phyloP scores from a whole-genome alignment of 2,888 invertebrate genomes.

The Cartodere bifasciata region DNA sequence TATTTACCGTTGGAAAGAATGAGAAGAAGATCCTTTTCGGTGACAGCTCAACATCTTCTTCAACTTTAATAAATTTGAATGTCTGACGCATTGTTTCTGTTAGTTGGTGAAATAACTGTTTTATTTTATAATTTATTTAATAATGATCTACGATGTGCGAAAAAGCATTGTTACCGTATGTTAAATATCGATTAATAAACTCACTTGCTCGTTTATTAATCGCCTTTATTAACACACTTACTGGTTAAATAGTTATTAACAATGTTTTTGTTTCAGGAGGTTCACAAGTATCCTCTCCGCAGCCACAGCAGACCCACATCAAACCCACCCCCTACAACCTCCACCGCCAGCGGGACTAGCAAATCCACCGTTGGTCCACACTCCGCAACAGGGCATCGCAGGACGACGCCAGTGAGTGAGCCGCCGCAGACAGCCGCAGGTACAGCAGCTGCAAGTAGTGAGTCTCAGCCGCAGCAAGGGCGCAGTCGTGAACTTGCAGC shows the following conservation, averaged over 20 bases:
- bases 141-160: too few species aligned
- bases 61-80: too few species aligned
- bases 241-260: background rate
- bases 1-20: too few species aligned
- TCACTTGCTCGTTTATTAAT: background rate
- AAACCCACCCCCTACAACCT: background rate
- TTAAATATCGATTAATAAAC: too few species aligned
- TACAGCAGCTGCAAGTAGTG: conserved; percentile 1
- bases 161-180: too few species aligned
- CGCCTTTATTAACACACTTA: background rate
- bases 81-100: too few species aligned
- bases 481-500: conserved; percentile 34
- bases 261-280: background rate
- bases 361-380: background rate
- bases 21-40: too few species aligned
- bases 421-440: too few species aligned
- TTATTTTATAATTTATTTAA: too few species aligned
- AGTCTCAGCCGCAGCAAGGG: conserved; percentile 13
- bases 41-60: too few species aligned
- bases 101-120: too few species aligned
- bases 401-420: conserved; percentile 12
- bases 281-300: conserved; percentile 14
- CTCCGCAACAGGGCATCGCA: conserved; percentile 3
- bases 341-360: conserved; percentile 1
- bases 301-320: conserved; percentile 29